Base-by-base conservation (phyloP, 1,140 invertebrate species). In the Neotoxoptera formosana region DNA sequence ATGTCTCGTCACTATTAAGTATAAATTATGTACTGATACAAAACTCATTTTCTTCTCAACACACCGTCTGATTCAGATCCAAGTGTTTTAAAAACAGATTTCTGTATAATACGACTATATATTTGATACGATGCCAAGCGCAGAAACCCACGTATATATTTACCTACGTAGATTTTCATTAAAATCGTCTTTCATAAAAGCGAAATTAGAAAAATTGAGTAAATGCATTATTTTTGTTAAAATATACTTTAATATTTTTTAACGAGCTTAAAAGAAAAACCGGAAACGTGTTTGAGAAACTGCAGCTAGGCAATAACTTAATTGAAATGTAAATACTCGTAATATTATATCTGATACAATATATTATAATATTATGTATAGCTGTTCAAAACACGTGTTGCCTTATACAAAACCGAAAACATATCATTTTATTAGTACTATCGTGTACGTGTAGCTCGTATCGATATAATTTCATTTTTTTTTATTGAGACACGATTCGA, bases 11-110 rank as follows among this genome's bases (percentile, higher is more conserved):
- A 36, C 41, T n/a, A 87, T 48, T 47, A 48, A 25, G 25, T 87
- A 87, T n/a, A 48, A 47, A 47, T n/a, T n/a, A n/a, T n/a, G n/a
- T 87, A 30, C 6, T 87, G 41, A 47, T n/a, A 30, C 30, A n/a
- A 87, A 87, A 48, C 11, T 87, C 11, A n/a, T 20, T 48, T 30
- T 47, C 14, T 48, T 87, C 41, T 87, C 20, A n/a, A 48, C 20
- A 36, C 53, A 53, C 20, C 14, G 36, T 34, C 48, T 53, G 48
- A 89, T 89, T 89, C 53, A 56, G 87, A 34, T 36, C 48, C 34
- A 53, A 89, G 87, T 36, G 34, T 53, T 56, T 30, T 53, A 89
- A 89, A 89, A 89, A 89, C 48, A 53, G 20, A 89, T 89, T 34
- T 8, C 25, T 17, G 8, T 48, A 51, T 51, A 53, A 36, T 89